A percentile compares a stretch with the other conserved stretches of the same genome.
Evolutionary conservation across 1,140 invertebrate species (phyloP).

Genomic region (Trichonephila clavipes): DNA sequence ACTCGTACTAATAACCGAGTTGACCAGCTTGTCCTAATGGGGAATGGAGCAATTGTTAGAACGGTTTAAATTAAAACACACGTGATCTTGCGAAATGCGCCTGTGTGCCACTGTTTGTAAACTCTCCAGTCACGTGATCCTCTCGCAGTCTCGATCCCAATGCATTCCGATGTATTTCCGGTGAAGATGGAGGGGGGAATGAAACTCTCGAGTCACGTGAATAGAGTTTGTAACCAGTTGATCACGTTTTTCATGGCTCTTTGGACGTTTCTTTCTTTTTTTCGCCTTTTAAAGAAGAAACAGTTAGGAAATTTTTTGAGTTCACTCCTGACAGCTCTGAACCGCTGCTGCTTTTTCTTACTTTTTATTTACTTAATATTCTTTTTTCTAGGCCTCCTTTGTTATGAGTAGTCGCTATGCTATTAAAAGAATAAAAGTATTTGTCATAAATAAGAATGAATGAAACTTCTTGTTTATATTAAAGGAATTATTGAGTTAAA

Average conservation of each 20-base stretch:
- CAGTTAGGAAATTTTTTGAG: neutral
- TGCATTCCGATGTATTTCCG: neutral
- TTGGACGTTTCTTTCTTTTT: no score
- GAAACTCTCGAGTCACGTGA: neutral
- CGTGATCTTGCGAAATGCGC: neutral
- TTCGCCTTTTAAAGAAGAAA: constrained; percentile 9
- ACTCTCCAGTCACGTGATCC: constrained; percentile 1
- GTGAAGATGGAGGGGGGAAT: neutral
- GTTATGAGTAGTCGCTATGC: no score
- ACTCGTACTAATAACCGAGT: neutral
- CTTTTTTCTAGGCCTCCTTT: no score
- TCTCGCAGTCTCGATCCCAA: neutral
- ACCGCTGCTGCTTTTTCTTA: no score
- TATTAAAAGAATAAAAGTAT: no score
- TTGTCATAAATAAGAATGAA: no score
- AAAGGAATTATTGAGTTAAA: no score
- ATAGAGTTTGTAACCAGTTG: neutral
- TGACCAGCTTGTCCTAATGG: neutral
- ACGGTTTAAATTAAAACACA: neutral
- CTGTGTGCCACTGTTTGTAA: neutral
- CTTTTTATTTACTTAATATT: no score
- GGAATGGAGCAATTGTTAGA: neutral
- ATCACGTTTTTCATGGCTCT: constrained; percentile 14
- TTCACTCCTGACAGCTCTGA: no score
- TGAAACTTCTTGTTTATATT: no score